phyloP scores from a whole-genome alignment of 2,888 invertebrate species.

The Morinoia aosen region DNA sequence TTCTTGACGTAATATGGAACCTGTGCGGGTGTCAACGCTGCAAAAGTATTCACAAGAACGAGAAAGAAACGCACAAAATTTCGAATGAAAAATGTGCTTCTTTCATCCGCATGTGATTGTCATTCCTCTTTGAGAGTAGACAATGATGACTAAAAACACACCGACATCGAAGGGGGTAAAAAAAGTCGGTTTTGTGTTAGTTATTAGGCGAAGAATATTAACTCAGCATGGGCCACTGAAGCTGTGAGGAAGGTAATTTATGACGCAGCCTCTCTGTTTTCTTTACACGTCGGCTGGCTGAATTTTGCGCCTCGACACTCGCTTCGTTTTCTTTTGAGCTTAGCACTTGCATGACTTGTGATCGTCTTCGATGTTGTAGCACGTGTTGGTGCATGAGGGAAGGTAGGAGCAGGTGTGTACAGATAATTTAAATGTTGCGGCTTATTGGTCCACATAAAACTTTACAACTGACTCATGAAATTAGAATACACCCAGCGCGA shows the following conservation, averaged over 20 bases:
- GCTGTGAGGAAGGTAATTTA: background rate
- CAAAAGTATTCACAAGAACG: background rate
- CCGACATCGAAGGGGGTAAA: background rate
- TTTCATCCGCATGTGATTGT: background rate
- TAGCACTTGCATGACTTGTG: background rate
- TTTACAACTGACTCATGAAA: too few relatives aligned
- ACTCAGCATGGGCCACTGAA: background rate
- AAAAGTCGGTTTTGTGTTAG: background rate
- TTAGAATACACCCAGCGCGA: too few relatives aligned
- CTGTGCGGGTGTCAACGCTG: background rate
- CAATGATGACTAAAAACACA: background rate
- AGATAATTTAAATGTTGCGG: too few relatives aligned
- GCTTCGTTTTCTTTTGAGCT: background rate
- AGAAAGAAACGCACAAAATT: background rate
- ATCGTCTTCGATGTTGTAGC: background rate
- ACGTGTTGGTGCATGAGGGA: background rate
- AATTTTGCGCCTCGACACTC: background rate
- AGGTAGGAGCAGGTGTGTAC: too few relatives aligned
- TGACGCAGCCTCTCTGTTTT: background rate
- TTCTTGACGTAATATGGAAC: background rate
- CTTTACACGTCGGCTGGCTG: background rate
- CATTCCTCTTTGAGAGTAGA: background rate
- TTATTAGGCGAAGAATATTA: background rate
- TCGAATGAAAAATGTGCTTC: background rate
- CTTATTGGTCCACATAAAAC: too few relatives aligned